Conservation (phyloP, 2,888 invertebrate genomes). For the Atherix ibis region DNA sequence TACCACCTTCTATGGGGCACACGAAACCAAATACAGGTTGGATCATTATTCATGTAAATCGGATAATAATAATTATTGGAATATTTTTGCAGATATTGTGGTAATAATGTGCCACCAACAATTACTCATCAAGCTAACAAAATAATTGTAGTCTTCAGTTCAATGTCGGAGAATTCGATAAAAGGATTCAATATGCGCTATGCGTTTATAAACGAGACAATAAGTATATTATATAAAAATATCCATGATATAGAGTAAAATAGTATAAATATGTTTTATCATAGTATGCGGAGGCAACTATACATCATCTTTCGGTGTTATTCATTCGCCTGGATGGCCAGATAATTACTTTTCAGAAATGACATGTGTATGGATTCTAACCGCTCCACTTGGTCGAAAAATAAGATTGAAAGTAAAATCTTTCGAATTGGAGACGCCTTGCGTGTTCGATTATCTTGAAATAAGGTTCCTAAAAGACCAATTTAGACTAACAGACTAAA, state of each 20-base stretch:
- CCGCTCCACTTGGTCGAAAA: slow-evolving; percentile 54
- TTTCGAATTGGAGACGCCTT: slow-evolving; percentile 48
- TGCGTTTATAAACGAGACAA: too few relatives aligned
- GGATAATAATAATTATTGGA: too few relatives aligned
- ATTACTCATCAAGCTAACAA: too few relatives aligned
- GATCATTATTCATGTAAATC: too few relatives aligned
- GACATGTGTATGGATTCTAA: slow-evolving; percentile 68
- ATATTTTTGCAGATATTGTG: slow-evolving; percentile 49
- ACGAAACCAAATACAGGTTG: too few relatives aligned
- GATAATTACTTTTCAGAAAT: slow-evolving; percentile 45
- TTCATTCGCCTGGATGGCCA: slow-evolving; percentile 72
- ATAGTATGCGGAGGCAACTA: slow-evolving; percentile 59
- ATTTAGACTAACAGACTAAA: background rate
- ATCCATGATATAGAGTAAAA: too few relatives aligned
- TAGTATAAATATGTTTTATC: too few relatives aligned
- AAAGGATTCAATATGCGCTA: too few relatives aligned
- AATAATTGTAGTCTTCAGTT: too few relatives aligned
- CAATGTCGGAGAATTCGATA: too few relatives aligned
- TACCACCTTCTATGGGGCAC: too few relatives aligned
- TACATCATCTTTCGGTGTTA: slow-evolving; percentile 45
- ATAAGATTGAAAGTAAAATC: slow-evolving; percentile 50
- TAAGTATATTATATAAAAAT: too few relatives aligned
- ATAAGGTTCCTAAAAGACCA: slow-evolving; percentile 45
- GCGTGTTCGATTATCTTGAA: slow-evolving; percentile 53
- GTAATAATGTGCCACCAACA: slow-evolving; percentile 46